phyloP scores from a whole-genome alignment of 2,113 vertebrate species.

The Phodopus roborovskii region DNA sequence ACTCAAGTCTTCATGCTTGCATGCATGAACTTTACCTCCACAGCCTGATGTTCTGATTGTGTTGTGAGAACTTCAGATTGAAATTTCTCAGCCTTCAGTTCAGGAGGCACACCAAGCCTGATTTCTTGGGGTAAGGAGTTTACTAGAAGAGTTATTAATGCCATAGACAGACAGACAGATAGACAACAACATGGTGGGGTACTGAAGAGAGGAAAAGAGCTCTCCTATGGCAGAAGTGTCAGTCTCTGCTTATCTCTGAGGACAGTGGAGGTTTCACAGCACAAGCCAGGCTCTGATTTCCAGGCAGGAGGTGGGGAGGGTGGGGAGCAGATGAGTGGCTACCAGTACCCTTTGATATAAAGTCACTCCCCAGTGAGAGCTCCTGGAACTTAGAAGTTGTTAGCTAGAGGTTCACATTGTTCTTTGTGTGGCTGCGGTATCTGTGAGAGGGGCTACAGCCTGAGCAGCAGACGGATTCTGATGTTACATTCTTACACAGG shows the following conservation, averaged over 20 bases:
- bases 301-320: neutral
- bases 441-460: neutral
- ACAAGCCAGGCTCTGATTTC: neutral
- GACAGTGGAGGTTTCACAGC: neutral
- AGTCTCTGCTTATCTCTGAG: neutral
- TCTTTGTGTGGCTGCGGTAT: neutral
- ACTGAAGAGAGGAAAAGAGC: too few relatives aligned
- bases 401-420: neutral
- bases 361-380: neutral
- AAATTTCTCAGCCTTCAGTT: neutral
- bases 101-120: neutral
- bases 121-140: neutral
- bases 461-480: neutral
- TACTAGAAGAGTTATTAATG: neutral
- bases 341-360: neutral
- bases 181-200: neutral
- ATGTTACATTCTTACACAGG: neutral
- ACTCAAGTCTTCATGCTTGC: neutral
- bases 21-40: neutral
- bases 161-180: neutral
- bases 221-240: neutral
- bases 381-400: neutral
- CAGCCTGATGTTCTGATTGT: neutral
- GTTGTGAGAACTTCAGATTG: neutral
- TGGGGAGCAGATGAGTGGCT: neutral